These are phyloP conservation scores for Chaetops frenatus DNA, from an alignment of 2,113 vertebrate species.

Conservation along the genomic window DNA sequence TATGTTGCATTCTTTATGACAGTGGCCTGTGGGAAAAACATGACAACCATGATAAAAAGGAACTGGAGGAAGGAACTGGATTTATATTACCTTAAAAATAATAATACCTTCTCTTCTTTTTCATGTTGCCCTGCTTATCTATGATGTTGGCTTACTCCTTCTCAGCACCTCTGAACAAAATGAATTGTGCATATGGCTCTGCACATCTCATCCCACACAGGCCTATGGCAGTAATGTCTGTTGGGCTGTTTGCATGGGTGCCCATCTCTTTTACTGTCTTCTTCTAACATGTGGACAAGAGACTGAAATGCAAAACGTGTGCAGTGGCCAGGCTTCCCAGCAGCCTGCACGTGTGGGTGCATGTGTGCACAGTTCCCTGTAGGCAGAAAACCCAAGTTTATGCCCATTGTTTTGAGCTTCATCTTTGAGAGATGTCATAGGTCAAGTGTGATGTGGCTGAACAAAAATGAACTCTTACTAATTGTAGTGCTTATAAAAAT, in stretches of 20 bases:
- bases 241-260: not conserved
- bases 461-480: not conserved
- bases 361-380: not conserved
- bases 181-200: not conserved
- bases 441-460: not conserved
- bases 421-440: not conserved
- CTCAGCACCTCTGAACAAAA: not conserved
- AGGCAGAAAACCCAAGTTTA: not conserved
- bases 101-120: not conserved
- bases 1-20: not conserved
- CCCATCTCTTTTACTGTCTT: not conserved
- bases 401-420: not conserved
- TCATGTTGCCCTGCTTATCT: not conserved
- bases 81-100: slow-evolving; percentile 5
- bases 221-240: not conserved
- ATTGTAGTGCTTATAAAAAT: not conserved
- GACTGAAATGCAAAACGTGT: not conserved
- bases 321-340: not conserved
- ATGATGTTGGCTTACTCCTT: not conserved
- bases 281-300: not conserved
- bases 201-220: not conserved
- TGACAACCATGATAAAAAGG: not conserved
- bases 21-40: not conserved
- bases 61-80: not conserved
- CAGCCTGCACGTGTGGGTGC: not conserved